Evolutionary conservation across 1,140 invertebrate species (phyloP).

Genomic region (Chrysoperla carnea): DNA sequence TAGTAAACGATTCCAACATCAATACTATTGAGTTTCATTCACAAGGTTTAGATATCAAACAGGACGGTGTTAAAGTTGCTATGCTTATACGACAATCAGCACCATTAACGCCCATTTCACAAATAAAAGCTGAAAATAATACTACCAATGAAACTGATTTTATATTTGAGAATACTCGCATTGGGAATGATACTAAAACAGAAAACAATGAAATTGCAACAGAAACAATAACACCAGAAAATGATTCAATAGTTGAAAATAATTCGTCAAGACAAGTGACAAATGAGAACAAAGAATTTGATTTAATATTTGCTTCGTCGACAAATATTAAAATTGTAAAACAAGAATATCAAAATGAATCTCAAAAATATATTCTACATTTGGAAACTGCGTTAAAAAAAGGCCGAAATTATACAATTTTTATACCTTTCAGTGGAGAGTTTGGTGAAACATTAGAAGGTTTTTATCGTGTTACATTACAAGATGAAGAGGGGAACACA

Average conservation of each 20-base stretch:
- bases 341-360: neutral
- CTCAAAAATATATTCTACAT: neutral
- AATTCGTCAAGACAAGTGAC: too few species aligned
- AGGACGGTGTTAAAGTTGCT: neutral
- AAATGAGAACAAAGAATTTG: too few species aligned
- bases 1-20: neutral
- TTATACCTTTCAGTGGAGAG: neutral
- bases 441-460: neutral
- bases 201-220: neutral
- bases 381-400: neutral
- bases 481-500: neutral
- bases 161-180: neutral
- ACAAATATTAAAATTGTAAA: neutral
- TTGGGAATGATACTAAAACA: neutral
- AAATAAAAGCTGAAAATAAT: neutral
- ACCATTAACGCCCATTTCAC: neutral
- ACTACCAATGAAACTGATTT: neutral
- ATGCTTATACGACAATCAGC: neutral
- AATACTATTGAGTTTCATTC: neutral
- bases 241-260: too few species aligned
- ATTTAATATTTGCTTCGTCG: too few species aligned
- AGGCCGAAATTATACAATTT: neutral
- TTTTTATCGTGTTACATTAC: neutral
- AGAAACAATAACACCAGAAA: too few species aligned
- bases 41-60: neutral